Base-by-base conservation (phyloP, 2,797 vertebrate genomes). In the Crocidura indochinensis region DNA sequence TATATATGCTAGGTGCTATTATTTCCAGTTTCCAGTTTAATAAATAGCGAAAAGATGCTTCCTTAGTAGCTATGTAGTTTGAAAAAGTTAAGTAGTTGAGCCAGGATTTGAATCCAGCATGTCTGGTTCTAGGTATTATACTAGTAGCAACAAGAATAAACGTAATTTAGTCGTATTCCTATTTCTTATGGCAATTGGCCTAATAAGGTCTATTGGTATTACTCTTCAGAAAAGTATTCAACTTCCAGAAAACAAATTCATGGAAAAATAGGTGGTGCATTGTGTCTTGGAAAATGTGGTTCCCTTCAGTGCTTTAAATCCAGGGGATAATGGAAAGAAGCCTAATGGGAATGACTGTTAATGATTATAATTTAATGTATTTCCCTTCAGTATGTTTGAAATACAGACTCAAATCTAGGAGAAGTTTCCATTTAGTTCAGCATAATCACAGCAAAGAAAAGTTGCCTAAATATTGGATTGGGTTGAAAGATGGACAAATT, bases 251-350 rank as follows among this genome's bases (percentile, higher is more conserved):
- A 53, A 31, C 15, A 85, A 76, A 26, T 29, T 14, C 7, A 0
- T 82, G 62, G 67, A 77, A 69, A 68, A 69, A 14, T 71, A 27
- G 19, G 62, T 49, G 27, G 3, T 19, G 67, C 27, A 19, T 9
- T 81, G 77, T 92, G 15, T 86, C 51, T 24, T 67, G 51, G 77
- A 86, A 84, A 74, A 10, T 68, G 31, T 84, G 17, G 7, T 79
- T 84, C 49, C 64, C 9, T 31, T 72, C 56, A 71, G 19, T 47
- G 22, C 12, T 65, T 0, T 60, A 88, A 93, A 46, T 62, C 27
- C 27, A 26, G 53, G n/a, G 3, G 26, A 49, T 47, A 27, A 29
- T 4, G 3, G 49, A 31, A 87, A 77, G 71, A 85, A 72, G 12
- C 6, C 47, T 44, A 38, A 44, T 11, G 8, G 47, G 46, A 92